Percentiles rank a stretch among this genome's conserved stretches.
Evolutionary conservation across 2,113 vertebrate genomes (phyloP).

Genomic region (Centropristis striata): DNA sequence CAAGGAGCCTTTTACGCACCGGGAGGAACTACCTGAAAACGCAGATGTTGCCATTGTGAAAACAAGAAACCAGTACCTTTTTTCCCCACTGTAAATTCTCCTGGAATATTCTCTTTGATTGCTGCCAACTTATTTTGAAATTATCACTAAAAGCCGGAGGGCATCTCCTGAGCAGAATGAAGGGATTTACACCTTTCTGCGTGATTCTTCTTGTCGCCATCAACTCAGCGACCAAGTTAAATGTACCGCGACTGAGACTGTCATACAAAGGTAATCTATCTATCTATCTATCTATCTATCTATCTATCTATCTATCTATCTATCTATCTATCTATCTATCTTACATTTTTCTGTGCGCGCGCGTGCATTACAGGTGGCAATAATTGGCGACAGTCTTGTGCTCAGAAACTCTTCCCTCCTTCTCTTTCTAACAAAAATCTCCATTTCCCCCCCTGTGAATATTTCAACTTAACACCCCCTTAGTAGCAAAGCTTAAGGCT

Average conservation of each 20-base stretch:
- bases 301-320: conserved; percentile 37
- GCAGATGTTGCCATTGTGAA: conserved; percentile 14
- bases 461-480: not conserved
- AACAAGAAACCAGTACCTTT: not conserved
- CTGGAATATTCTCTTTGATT: conserved; percentile 38
- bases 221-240: conserved; percentile 63
- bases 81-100: not conserved
- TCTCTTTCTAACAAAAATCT: not conserved
- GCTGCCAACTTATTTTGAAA: not conserved
- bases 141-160: not conserved
- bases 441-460: not conserved
- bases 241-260: conserved; percentile 75
- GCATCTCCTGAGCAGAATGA: conserved; percentile 54
- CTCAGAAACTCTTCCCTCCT: not conserved
- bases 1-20: conserved; percentile 34
- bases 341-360: not conserved
- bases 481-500: not conserved
- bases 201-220: conserved; percentile 38
- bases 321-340: conserved; percentile 37
- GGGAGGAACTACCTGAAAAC: not conserved
- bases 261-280: conserved; percentile 73
- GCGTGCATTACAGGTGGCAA: conserved; percentile 33
- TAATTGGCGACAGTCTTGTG: not conserved
- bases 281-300: conserved; percentile 13
- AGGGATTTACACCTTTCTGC: conserved; percentile 57